Evolutionary conservation across 2,113 vertebrate species (phyloP).

Genomic region (Halichoeres trimaculatus): DNA sequence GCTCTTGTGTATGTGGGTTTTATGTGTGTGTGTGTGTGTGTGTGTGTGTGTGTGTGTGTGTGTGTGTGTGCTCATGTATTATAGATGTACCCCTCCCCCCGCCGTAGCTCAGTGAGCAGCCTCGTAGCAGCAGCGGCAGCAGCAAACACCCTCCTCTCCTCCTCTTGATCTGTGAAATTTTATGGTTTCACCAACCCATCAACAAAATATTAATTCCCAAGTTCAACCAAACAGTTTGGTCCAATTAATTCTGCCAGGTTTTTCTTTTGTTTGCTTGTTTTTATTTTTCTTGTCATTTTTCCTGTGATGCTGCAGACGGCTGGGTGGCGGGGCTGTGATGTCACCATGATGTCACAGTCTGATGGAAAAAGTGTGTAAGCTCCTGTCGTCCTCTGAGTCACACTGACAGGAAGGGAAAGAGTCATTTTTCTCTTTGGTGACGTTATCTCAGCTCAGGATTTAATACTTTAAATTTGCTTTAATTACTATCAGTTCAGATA

Average conservation of each 20-base stretch:
- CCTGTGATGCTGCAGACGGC: background rate
- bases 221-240: slow-evolving; percentile 25
- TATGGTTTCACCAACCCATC: background rate
- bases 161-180: background rate
- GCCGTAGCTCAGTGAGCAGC: slow-evolving; percentile 27
- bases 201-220: background rate
- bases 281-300: background rate
- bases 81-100: slow-evolving; percentile 60
- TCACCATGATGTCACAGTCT: slow-evolving; percentile 41
- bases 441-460: background rate
- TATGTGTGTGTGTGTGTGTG: slow-evolving; percentile 12
- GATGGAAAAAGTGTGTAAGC: background rate
- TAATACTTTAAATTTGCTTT: background rate
- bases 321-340: slow-evolving; percentile 26
- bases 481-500: background rate
- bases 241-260: background rate
- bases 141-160: slow-evolving; percentile 29
- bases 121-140: slow-evolving; percentile 18
- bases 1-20: slow-evolving; percentile 14
- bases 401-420: background rate
- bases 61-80: slow-evolving; percentile 52
- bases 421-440: background rate
- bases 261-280: no score
- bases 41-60: slow-evolving; percentile 29
- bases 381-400: slow-evolving; percentile 15